These are phyloP conservation scores for Drosophila prostipennis DNA, from an alignment of 2,888 invertebrate genomes.

Conservation along the genomic window DNA sequence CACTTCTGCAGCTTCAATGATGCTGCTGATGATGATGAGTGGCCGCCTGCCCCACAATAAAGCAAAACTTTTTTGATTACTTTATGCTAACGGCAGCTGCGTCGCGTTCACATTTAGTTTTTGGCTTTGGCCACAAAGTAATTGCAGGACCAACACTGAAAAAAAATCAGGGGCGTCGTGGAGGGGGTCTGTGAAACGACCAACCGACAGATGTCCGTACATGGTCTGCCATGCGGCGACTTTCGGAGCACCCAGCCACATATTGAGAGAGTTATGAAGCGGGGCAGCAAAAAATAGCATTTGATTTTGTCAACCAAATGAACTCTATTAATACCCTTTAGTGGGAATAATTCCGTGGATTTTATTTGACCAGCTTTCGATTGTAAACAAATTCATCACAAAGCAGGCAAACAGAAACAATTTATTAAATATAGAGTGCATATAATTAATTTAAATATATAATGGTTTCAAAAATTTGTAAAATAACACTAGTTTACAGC, in stretches of 20 bases:
- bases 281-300: background rate
- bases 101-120: slow-evolving; percentile 62
- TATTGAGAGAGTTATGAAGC: slow-evolving; percentile 21
- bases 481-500: too few species aligned
- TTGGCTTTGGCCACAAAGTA: slow-evolving; percentile 63
- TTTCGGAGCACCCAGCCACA: slow-evolving; percentile 16
- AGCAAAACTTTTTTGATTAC: slow-evolving; percentile 81
- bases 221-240: slow-evolving; percentile 18
- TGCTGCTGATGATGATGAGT: slow-evolving; percentile 32
- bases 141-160: slow-evolving; percentile 46
- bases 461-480: too few species aligned
- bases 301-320: background rate
- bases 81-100: slow-evolving; percentile 80
- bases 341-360: too few species aligned
- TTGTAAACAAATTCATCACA: too few species aligned
- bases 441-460: too few species aligned
- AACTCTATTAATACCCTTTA: background rate
- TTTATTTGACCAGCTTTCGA: too few species aligned
- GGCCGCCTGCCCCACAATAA: slow-evolving; percentile 64
- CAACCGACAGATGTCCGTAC: slow-evolving; percentile 16
- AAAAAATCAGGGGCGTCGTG: slow-evolving; percentile 5
- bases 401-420: too few species aligned
- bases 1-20: slow-evolving; percentile 31
- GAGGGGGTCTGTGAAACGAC: background rate
- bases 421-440: too few species aligned